Evolutionary conservation across 2,888 invertebrate genomes (phyloP).

Genomic region (Drosophila fulvimacula): DNA sequence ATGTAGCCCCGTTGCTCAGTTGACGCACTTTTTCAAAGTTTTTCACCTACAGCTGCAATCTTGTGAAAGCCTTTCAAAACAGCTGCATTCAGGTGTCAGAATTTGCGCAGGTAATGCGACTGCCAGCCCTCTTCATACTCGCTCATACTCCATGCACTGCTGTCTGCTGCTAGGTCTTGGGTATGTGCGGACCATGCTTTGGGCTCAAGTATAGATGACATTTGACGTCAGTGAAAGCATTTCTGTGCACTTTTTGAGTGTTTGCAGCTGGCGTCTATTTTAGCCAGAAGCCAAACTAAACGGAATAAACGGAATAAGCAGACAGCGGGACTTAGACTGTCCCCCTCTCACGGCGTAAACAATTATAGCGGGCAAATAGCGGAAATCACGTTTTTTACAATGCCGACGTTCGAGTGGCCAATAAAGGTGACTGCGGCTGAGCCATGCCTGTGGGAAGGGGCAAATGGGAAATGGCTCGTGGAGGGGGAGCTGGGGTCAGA

Average conservation of each 20-base stretch:
- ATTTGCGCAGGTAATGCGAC: constrained; percentile 28
- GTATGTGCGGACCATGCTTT: constrained; percentile 12
- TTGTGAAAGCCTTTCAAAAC: constrained; percentile 39
- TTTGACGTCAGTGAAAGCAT: constrained; percentile 32
- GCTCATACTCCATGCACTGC: neutral
- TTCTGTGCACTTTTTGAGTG: constrained; percentile 35
- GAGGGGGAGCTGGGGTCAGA: neutral
- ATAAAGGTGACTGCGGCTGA: constrained; percentile 45
- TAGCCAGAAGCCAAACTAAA: constrained; percentile 48
- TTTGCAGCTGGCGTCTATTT: constrained; percentile 39
- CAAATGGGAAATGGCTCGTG: constrained; percentile 3
- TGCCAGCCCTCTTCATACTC: constrained; percentile 31
- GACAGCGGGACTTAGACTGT: constrained; percentile 3
- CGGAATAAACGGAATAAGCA: constrained; percentile 30
- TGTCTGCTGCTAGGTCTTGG: neutral
- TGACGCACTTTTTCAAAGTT: constrained; percentile 15
- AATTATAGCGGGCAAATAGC: constrained; percentile 64
- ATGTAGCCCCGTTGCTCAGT: neutral
- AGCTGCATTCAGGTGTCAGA: constrained; percentile 47
- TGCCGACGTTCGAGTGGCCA: constrained; percentile 57
- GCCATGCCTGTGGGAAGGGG: constrained; percentile 2
- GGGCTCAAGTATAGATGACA: constrained; percentile 34
- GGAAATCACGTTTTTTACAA: constrained; percentile 75
- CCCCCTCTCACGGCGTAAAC: constrained; percentile 37
- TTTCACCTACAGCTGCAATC: constrained; percentile 31